These are phyloP conservation scores for Synergus laeviventris DNA, from an alignment of 2,888 invertebrate species.

Conservation along the genomic window DNA sequence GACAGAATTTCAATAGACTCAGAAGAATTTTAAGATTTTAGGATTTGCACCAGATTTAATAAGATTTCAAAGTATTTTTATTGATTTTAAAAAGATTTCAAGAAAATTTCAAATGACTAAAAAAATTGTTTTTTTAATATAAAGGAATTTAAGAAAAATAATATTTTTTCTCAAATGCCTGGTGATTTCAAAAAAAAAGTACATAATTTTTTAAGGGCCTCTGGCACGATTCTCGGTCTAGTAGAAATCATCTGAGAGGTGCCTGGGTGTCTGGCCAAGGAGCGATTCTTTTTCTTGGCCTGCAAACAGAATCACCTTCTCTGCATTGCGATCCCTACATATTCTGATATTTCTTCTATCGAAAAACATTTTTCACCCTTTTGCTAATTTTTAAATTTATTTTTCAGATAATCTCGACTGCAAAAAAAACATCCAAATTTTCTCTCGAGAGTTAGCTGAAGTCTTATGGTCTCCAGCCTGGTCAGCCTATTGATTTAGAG, in stretches of 20 bases:
- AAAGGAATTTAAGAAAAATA: background rate
- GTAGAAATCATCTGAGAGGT: slow-evolving; percentile 46
- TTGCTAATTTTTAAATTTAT: no score
- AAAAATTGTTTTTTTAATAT: no score
- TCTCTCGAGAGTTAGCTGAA: slow-evolving; percentile 1
- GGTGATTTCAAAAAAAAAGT: no score
- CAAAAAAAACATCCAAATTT: no score
- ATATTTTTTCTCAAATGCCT: background rate
- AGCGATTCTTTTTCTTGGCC: slow-evolving; percentile 29
- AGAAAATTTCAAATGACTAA: no score
- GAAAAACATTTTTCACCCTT: background rate
- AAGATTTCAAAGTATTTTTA: no score
- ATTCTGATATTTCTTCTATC: background rate
- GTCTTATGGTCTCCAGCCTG: background rate
- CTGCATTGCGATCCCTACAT: background rate
- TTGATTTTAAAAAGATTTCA: no score
- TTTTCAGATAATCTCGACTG: no score
- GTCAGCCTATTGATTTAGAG: no score
- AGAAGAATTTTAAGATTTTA: no score
- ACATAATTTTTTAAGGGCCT: background rate
- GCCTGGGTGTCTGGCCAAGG: slow-evolving; percentile 69
- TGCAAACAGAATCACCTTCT: background rate
- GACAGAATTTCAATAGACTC: no score
- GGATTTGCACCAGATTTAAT: no score
- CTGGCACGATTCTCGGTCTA: slow-evolving; percentile 12